These are phyloP conservation scores for Regulus satrapa DNA, from an alignment of 2,113 vertebrate species.

Conservation along the genomic window DNA sequence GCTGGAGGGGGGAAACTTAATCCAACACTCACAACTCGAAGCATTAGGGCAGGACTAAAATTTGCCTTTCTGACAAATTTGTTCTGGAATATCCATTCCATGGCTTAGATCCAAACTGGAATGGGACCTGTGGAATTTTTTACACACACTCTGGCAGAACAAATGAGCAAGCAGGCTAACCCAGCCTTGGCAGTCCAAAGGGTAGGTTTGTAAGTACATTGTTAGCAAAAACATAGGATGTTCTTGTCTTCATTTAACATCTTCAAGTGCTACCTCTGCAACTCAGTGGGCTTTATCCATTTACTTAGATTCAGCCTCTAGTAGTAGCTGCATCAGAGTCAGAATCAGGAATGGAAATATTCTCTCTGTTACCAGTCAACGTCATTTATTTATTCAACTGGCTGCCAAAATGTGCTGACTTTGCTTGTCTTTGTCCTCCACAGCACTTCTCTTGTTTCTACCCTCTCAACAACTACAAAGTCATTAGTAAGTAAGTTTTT, in stretches of 20 bases:
- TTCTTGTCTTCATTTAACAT: neutral
- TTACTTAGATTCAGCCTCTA: neutral
- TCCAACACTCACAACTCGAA: neutral
- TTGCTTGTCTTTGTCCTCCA: neutral
- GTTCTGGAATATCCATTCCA: neutral
- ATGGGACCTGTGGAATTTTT: neutral
- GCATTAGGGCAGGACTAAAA: neutral
- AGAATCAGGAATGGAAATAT: neutral
- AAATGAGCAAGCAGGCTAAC: neutral
- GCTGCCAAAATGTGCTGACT: neutral
- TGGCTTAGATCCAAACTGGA: neutral
- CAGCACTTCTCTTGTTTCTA: neutral
- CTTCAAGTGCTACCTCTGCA: neutral
- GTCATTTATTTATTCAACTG: neutral
- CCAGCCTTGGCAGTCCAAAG: neutral
- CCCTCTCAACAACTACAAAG: neutral
- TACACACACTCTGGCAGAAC: neutral
- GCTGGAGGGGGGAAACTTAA: neutral
- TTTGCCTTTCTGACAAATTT: neutral
- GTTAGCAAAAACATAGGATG: neutral
- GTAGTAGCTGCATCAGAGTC: neutral
- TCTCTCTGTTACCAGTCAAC: neutral
- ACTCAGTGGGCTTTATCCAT: neutral
- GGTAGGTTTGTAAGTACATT: neutral
- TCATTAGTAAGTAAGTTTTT: constrained; percentile 17